phyloP scores from a whole-genome alignment of 1,140 invertebrate species.

The Phortica variegata region DNA sequence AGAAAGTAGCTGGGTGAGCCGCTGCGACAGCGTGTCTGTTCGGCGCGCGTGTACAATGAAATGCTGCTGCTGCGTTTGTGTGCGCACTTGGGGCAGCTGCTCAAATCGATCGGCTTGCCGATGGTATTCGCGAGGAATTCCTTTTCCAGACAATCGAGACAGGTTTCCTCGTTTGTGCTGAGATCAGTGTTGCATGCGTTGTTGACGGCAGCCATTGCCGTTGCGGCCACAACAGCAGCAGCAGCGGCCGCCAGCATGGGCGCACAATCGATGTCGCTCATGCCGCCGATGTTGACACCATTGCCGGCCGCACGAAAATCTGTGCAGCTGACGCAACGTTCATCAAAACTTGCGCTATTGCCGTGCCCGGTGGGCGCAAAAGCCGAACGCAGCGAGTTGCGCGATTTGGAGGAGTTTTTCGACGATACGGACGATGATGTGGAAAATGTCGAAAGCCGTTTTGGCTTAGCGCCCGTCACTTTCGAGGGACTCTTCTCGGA shows the following conservation, averaged over 20 bases:
- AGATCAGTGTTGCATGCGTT: conserved; percentile 27
- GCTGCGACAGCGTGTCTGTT: conserved; percentile 38
- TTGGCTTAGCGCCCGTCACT: conserved; percentile 49
- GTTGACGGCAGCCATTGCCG: conserved; percentile 17
- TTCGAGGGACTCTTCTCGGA: conserved; percentile 29
- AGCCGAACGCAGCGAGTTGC: conserved; percentile 29
- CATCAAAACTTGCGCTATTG: conserved; percentile 33
- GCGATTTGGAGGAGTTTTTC: conserved; percentile 36
- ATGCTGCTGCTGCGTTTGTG: conserved; percentile 35
- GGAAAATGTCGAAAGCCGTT: conserved; percentile 35
- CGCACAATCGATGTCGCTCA: conserved; percentile 9
- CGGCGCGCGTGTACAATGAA: conserved; percentile 30
- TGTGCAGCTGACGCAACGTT: conserved; percentile 48
- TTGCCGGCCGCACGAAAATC: conserved; percentile 30
- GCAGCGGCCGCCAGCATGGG: conserved; percentile 37
- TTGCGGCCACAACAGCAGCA: conserved; percentile 21
- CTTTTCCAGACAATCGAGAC: conserved; percentile 50
- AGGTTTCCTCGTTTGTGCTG: conserved; percentile 39
- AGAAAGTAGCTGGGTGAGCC: conserved; percentile 38
- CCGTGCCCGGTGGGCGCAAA: conserved; percentile 2
- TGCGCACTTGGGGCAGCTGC: conserved; percentile 36
- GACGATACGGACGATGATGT: conserved; percentile 43
- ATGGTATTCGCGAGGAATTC: conserved; percentile 52
- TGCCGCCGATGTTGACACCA: conserved; percentile 2
- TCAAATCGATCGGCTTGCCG: conserved; percentile 40